Evolutionary conservation across 1,140 invertebrate species (phyloP).

Genomic region (Eumaeus atala): DNA sequence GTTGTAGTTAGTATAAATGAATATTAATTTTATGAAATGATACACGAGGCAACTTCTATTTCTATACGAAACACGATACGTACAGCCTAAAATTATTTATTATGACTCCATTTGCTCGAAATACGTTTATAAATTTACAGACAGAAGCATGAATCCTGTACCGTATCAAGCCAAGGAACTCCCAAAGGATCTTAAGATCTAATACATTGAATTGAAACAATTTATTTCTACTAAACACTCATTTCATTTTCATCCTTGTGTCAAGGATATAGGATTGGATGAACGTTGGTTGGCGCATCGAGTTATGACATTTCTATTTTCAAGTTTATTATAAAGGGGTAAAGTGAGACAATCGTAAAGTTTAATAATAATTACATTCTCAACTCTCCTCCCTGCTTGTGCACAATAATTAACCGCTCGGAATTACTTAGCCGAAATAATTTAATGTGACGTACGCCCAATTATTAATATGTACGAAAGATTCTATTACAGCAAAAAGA

Average conservation of each 20-base stretch:
- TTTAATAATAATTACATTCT: slow-evolving; percentile 75
- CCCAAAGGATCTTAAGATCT: slow-evolving; percentile 61
- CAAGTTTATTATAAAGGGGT: slow-evolving; percentile 51
- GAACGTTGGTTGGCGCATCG: slow-evolving; percentile 21
- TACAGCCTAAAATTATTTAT: neutral
- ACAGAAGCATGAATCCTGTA: slow-evolving; percentile 60
- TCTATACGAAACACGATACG: no score
- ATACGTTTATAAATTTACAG: slow-evolving; percentile 44
- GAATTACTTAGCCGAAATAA: slow-evolving; percentile 74
- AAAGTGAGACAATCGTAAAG: slow-evolving; percentile 74
- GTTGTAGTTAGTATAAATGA: no score
- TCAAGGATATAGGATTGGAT: slow-evolving; percentile 21
- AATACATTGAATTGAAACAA: slow-evolving; percentile 29
- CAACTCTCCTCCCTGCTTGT: slow-evolving; percentile 68
- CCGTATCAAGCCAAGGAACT: slow-evolving; percentile 67
- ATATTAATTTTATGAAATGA: no score
- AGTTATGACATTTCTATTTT: slow-evolving; percentile 29
- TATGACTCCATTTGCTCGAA: slow-evolving; percentile 14
- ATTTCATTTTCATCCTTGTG: slow-evolving; percentile 34
- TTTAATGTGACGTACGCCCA: slow-evolving; percentile 66
- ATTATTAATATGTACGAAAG: slow-evolving; percentile 41
- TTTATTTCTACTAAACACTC: slow-evolving; percentile 17
- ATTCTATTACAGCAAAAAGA: slow-evolving; percentile 32
- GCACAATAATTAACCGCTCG: slow-evolving; percentile 72
- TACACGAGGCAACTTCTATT: no score